Conservation (phyloP, 2,888 invertebrate genomes). For the Aphodius granarius region DNA sequence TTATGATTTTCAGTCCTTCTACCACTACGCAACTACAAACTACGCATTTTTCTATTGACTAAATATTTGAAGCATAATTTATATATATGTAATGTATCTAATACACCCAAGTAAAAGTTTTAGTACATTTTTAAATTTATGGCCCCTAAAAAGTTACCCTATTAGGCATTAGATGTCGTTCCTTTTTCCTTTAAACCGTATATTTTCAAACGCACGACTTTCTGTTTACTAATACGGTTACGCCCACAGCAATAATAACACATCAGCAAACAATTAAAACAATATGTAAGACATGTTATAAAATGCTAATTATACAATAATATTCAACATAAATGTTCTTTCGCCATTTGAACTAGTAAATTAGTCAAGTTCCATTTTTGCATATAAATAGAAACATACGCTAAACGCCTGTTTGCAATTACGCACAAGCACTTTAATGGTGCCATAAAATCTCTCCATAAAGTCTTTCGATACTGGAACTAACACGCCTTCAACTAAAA, state of each 20-base stretch:
- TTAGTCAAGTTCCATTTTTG: background rate
- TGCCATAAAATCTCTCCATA: background rate
- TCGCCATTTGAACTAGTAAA: background rate
- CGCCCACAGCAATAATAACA: background rate
- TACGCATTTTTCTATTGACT: too few species aligned
- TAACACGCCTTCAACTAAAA: background rate
- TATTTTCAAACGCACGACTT: background rate
- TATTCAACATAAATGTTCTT: too few species aligned
- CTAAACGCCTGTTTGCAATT: background rate
- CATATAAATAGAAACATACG: background rate
- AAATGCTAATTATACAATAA: too few species aligned
- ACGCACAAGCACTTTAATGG: background rate
- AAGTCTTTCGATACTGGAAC: background rate
- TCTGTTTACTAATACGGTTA: too few species aligned
- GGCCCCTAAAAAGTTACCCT: background rate
- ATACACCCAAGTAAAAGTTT: background rate
- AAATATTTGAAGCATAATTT: too few species aligned
- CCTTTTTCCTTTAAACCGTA: background rate
- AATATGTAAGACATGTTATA: too few species aligned
- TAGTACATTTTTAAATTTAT: background rate
- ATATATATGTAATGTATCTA: too few species aligned
- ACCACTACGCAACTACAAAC: too few species aligned
- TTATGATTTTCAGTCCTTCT: too few species aligned
- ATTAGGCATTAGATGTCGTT: background rate
- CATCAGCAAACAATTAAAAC: background rate